Base-by-base conservation (phyloP, 64 coral and sea anemone genomes). In the Stylophora pistillata region DNA sequence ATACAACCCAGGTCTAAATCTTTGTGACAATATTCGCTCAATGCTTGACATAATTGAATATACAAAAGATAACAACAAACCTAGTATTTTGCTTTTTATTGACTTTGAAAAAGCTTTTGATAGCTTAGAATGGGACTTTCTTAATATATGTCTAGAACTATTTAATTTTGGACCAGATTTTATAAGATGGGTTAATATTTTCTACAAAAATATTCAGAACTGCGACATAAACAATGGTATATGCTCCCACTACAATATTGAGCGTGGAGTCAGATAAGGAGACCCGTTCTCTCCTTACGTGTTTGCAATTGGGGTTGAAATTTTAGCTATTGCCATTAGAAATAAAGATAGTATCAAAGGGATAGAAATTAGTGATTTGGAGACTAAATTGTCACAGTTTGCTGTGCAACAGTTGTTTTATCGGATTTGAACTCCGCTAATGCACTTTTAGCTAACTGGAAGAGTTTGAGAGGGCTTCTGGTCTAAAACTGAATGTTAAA, bases 81-180 rank as follows among this genome's bases (percentile, higher is more conserved):
- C 65, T 25, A 25, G 65, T 20, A 70, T 70, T 70, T 70, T 70
- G 65, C 23, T 70, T n/a, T n/a, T n/a, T n/a, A n/a, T n/a, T n/a
- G n/a, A n/a, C n/a, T n/a, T n/a, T n/a, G n/a, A n/a, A n/a, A n/a
- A n/a, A n/a, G n/a, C n/a, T n/a, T n/a, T n/a, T n/a, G n/a, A n/a
- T n/a, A n/a, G n/a, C n/a, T n/a, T 70, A n/a, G 65, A 70, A 70
- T 15, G 65, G 65, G 23, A 15, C 0, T 70, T 70, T 70, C 2
- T 70, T 70, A 25, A 70, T 20, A 70, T 9, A 70, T 70, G 65
- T 70, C 23, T 70, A 70, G 23, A 70, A 20, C 65, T 20, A 70
- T 70, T 70, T n/a, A n/a, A n/a, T 70, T 70, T 70, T 70, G 65
- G 65, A n/a, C 65, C 65, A 20, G 65, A 70, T 70, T 70, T 70